A percentile compares a stretch with the other conserved stretches of the same genome.
phyloP scores from a whole-genome alignment of 2,888 invertebrate species.

The Athalia circularis region DNA sequence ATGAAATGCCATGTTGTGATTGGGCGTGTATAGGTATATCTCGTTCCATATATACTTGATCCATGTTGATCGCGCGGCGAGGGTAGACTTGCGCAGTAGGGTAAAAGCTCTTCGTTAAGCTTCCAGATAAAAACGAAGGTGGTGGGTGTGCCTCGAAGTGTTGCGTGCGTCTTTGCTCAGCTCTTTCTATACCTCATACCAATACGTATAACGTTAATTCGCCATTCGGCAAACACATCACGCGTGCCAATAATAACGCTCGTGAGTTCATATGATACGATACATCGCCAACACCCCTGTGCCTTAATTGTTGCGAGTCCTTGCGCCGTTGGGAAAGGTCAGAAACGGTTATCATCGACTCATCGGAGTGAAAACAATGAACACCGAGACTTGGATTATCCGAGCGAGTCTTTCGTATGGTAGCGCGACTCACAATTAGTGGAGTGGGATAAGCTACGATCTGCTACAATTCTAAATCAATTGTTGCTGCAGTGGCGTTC shows the following conservation, averaged over 20 bases:
- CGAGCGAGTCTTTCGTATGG: not conserved
- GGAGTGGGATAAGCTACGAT: not conserved
- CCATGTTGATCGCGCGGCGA: not conserved
- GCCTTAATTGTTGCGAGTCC: not conserved
- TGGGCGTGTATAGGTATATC: too few relatives aligned
- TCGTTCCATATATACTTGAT: not conserved
- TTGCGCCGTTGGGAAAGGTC: constrained; percentile 4
- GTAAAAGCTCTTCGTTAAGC: not conserved
- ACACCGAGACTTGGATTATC: not conserved
- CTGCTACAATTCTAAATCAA: too few relatives aligned
- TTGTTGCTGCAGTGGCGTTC: too few relatives aligned
- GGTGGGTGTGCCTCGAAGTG: constrained; percentile 33
- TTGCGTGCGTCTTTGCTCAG: not conserved
- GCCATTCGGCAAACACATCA: constrained; percentile 26
- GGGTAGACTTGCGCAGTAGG: constrained; percentile 24
- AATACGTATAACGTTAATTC: not conserved
- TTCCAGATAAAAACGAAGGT: not conserved
- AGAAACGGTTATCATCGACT: not conserved
- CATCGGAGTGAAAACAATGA: not conserved
- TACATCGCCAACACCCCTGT: not conserved
- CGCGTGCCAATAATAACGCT: too few relatives aligned
- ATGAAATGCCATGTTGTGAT: too few relatives aligned
- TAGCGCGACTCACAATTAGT: not conserved
- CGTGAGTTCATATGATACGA: too few relatives aligned
- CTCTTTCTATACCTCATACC: too few relatives aligned